phyloP scores from a whole-genome alignment of 2,113 vertebrate species.

The Corydoras sp. region DNA sequence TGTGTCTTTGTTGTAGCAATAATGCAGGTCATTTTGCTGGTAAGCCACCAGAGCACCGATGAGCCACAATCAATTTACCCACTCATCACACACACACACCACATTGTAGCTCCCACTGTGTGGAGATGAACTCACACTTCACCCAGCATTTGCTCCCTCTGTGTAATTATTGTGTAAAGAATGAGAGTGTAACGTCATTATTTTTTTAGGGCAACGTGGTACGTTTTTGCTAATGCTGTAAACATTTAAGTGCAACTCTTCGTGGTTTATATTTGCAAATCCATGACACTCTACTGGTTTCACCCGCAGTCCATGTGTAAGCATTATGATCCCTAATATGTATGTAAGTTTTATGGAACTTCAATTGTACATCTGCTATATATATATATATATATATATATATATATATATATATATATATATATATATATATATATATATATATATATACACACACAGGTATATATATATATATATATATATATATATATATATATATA shows the following conservation, averaged over 20 bases:
- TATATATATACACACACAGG: no score
- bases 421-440: no score
- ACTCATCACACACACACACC: conserved; percentile 21
- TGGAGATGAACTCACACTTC: no score
- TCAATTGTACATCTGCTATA: conserved; percentile 22
- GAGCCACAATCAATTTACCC: conserved; percentile 15
- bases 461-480: neutral
- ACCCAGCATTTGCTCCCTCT: conserved; percentile 3
- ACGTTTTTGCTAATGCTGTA: conserved; percentile 53
- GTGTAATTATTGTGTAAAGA: conserved; percentile 33
- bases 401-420: no score
- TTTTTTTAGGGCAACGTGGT: conserved; percentile 56
- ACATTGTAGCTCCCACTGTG: neutral
- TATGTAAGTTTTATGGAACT: conserved; percentile 3
- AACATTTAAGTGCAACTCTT: conserved; percentile 23
- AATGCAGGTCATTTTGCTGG: conserved; percentile 41
- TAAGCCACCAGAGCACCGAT: conserved; percentile 34
- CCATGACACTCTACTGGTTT: conserved; percentile 16
- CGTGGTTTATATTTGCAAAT: conserved; percentile 23
- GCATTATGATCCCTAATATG: neutral
- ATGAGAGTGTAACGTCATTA: conserved; percentile 12
- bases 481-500: no score
- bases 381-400: neutral
- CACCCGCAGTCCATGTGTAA: neutral
- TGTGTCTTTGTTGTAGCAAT: conserved; percentile 35